Percentiles rank a stretch among this genome's conserved stretches.
These are phyloP conservation scores for Medauroidea extradentata DNA, from an alignment of 1,140 invertebrate species.

Conservation along the genomic window DNA sequence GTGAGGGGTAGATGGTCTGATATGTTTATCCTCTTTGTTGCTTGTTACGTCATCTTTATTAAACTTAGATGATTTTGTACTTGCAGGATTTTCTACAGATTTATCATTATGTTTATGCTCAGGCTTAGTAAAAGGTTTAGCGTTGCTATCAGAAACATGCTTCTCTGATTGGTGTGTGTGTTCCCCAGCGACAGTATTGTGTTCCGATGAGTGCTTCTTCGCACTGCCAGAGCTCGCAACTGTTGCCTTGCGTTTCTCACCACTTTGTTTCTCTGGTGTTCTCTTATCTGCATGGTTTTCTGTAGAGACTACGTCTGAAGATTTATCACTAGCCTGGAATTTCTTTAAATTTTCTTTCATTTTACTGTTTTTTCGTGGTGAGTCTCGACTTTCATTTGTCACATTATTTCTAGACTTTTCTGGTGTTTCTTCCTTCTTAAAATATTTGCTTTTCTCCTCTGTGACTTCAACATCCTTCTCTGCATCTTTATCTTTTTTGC, in stretches of 20 bases:
- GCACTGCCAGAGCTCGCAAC: constrained; percentile 13
- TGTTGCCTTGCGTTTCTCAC: constrained; percentile 1
- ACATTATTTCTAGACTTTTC: constrained; percentile 26
- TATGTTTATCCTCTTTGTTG: background rate
- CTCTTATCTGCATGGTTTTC: constrained; percentile 4
- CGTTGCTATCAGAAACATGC: too few species aligned
- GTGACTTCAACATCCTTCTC: background rate
- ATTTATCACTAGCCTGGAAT: constrained; percentile 57
- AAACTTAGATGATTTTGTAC: background rate
- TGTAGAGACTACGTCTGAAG: background rate
- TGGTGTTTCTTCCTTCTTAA: constrained; percentile 1
- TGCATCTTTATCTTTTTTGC: background rate
- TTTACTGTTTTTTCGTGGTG: background rate
- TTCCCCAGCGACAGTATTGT: background rate
- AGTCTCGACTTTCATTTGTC: constrained; percentile 5
- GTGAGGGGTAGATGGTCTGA: background rate
- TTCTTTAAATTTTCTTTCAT: constrained; percentile 63
- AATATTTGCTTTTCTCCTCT: background rate
- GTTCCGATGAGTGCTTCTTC: background rate
- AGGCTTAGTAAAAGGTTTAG: too few species aligned
- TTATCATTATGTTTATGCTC: constrained; percentile 20
- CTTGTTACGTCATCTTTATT: background rate
- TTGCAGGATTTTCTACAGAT: background rate
- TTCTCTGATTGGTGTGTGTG: background rate
- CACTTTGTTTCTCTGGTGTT: constrained; percentile 4